A percentile compares a stretch with the other conserved stretches of the same genome.
Conservation (phyloP, 2,113 vertebrate species). For the Pseudopipra pipra region DNA sequence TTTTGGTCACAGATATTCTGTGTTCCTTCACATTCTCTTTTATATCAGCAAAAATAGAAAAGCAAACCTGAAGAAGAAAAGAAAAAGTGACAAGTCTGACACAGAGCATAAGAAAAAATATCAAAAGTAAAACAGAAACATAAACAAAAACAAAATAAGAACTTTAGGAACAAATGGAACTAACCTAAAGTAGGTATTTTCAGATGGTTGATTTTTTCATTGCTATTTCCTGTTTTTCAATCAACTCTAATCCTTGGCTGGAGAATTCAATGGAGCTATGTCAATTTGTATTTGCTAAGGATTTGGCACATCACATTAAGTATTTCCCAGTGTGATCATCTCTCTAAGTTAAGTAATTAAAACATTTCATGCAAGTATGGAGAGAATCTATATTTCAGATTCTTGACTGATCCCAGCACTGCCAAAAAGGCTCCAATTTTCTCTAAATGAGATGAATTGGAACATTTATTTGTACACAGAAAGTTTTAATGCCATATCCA, state of each 20-base stretch:
- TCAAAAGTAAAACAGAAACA: not conserved
- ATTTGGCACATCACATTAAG: conserved; percentile 40
- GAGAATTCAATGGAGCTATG: conserved; percentile 12
- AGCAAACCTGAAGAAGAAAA: not conserved
- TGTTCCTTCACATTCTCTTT: not conserved
- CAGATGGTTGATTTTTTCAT: not conserved
- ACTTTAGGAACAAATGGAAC: not conserved
- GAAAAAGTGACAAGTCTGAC: not conserved
- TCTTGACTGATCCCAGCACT: conserved; percentile 33
- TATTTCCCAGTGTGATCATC: conserved; percentile 43
- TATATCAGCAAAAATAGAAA: not conserved
- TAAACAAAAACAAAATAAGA: not conserved
- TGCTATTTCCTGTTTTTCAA: conserved; percentile 24
- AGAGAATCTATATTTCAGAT: conserved; percentile 7
- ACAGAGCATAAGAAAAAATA: not conserved
- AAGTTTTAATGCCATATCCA: not conserved
- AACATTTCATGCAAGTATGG: conserved; percentile 36
- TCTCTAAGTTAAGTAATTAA: conserved; percentile 54
- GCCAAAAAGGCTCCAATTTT: not conserved
- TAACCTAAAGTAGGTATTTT: conserved; percentile 1
- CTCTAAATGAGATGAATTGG: not conserved
- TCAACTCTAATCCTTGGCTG: conserved; percentile 24
- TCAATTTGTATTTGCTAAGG: conserved; percentile 48
- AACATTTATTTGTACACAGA: conserved; percentile 4
- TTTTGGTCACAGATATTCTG: not conserved